Evolutionary conservation across 2,113 vertebrate genomes (phyloP), one percentile per base, ranked within the genome.

Genomic region (Pseudopodoces humilis): DNA sequence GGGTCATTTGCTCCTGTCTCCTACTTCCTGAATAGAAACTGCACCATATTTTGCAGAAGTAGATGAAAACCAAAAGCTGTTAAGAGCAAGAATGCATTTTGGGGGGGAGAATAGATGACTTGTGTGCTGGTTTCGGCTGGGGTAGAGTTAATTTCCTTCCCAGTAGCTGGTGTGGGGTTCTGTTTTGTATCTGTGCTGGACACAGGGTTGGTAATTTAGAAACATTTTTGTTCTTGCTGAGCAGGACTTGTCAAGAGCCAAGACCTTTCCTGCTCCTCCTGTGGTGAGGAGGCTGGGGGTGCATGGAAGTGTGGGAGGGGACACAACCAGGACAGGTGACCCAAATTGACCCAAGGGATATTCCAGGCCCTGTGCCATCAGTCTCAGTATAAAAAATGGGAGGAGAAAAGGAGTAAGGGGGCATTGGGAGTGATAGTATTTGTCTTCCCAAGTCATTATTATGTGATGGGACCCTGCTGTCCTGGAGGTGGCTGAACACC

Each of bases 401-500:
- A 18, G 4, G 5, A 27, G n/a, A 14, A 39, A 39, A 39, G 19
- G 11, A 52, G 46, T 22, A 52, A 33, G 28, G 5, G 10, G 24
- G 4, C 8, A 1, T 41, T n/a, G 11, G 13, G 20, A 52, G 9
- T n/a, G 46, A 21, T 44, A 10, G 5, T 11, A 9, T 46, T 67
- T 46, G 6, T 52, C 20, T n/a, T 82, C 15, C 2, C 7, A n/a
- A n/a, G 46, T 52, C 23, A 14, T 19, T 0, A 0, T 31, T 37
- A 15, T 5, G 11, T 13, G 3, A 22, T 44, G 28, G 24, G 7
- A 17, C 24, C 13, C 24, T 75, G 23, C 22, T 25, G 3, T 82
- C 10, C 23, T 52, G 23, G 19, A 21, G 7, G 7, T 28, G 27
- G 15, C 33, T 70, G 20, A n/a, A 24, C 28, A 30, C 5, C 22